phyloP scores from a whole-genome alignment of 1,140 invertebrate genomes.

The Brachionus calyciflorus region DNA sequence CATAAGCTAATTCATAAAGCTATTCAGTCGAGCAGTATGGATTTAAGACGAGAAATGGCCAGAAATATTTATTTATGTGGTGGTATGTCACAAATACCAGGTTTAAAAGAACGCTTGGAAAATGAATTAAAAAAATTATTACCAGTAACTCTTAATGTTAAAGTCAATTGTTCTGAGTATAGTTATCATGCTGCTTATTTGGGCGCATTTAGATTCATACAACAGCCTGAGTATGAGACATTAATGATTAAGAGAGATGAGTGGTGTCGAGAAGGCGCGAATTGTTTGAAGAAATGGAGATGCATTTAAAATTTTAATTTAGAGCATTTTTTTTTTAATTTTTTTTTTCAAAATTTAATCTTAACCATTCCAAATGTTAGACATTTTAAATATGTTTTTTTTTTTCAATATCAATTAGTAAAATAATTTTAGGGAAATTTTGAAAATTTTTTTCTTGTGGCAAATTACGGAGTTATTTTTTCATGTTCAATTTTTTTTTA shows the following conservation, averaged over 20 bases:
- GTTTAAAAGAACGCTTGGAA: slow-evolving; percentile 66
- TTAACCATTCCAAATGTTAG: not conserved
- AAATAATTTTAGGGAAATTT: too few relatives aligned
- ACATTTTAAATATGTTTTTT: too few relatives aligned
- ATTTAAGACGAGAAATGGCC: slow-evolving; percentile 64
- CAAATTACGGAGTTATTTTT: too few relatives aligned
- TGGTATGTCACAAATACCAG: slow-evolving; percentile 66
- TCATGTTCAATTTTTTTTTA: too few relatives aligned
- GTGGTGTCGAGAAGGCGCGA: not conserved
- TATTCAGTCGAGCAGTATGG: slow-evolving; percentile 64
- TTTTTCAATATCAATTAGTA: too few relatives aligned
- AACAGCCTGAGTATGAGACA: slow-evolving; percentile 16
- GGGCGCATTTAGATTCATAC: slow-evolving; percentile 34
- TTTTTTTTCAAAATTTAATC: not conserved
- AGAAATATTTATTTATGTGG: slow-evolving; percentile 64
- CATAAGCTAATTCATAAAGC: slow-evolving; percentile 66
- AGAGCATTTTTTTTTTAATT: not conserved
- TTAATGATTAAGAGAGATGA: slow-evolving; percentile 25
- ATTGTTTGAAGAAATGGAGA: slow-evolving; percentile 33
- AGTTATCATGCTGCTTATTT: slow-evolving; percentile 44
- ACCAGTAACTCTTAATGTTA: slow-evolving; percentile 65
- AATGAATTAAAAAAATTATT: slow-evolving; percentile 65
- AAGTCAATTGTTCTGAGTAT: slow-evolving; percentile 56
- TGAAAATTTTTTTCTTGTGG: too few relatives aligned
- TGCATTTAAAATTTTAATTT: not conserved